A percentile compares a stretch with the other conserved stretches of the same genome.
These are phyloP conservation scores for Acinonyx jubatus DNA, from an alignment of 2,113 vertebrate species.

Conservation along the genomic window DNA sequence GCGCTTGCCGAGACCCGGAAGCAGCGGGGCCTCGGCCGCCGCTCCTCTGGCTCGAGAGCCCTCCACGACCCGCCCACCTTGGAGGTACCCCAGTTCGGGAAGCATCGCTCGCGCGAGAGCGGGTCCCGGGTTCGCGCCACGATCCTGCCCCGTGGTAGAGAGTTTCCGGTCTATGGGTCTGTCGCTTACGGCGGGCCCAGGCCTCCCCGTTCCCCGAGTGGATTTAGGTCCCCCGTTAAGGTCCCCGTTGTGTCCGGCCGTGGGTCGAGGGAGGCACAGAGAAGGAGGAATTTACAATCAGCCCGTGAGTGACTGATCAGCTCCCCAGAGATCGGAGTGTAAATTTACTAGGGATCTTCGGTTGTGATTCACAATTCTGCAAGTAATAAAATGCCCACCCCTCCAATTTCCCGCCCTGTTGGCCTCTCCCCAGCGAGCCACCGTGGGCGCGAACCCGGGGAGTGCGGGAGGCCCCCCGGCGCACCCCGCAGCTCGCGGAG, in stretches of 20 bases:
- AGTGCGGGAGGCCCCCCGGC: background rate
- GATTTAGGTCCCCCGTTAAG: too few species aligned
- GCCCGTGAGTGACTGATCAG: background rate
- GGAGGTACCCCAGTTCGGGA: fast-evolving
- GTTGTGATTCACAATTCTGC: background rate
- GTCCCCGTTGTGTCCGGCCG: too few species aligned
- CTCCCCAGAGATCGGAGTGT: background rate
- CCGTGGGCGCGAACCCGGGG: background rate
- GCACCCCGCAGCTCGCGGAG: background rate
- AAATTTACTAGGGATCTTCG: background rate
- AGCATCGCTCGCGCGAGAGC: fast-evolving
- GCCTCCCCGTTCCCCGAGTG: background rate
- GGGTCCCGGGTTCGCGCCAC: fast-evolving
- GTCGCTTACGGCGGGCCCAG: fast-evolving
- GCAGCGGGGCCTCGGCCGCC: background rate
- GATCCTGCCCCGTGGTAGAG: fast-evolving
- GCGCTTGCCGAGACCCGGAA: constrained; percentile 53
- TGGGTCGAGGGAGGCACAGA: background rate
- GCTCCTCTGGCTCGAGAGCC: fast-evolving
- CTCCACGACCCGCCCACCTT: fast-evolving
- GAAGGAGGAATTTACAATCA: background rate
- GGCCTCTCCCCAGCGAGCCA: background rate
- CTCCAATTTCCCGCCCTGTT: fast-evolving
- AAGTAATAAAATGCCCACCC: background rate
- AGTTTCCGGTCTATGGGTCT: background rate